phyloP scores from a whole-genome alignment of 2,113 vertebrate species.

The Acrocephalus kingi region DNA sequence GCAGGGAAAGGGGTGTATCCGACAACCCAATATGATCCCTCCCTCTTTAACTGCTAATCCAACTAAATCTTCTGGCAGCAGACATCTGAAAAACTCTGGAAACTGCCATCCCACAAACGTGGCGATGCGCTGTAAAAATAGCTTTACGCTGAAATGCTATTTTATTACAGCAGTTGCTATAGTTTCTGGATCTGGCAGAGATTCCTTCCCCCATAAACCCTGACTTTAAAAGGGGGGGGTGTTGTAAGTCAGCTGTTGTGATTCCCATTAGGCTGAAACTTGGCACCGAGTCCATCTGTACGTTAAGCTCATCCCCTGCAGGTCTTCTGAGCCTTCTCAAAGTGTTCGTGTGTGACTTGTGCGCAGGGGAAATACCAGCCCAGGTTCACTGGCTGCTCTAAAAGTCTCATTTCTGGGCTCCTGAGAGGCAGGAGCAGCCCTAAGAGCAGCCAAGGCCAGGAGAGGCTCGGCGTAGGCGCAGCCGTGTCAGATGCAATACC shows the following conservation, averaged over 20 bases:
- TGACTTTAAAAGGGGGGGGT: neutral
- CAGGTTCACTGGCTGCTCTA: neutral
- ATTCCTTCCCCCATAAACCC: neutral
- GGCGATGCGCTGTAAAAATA: constrained; percentile 10
- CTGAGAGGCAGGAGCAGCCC: neutral
- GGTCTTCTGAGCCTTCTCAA: constrained; percentile 35
- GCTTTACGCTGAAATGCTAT: constrained; percentile 1
- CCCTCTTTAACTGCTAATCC: constrained; percentile 25
- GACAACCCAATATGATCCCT: neutral
- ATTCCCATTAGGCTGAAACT: constrained; percentile 55
- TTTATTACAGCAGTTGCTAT: constrained; percentile 58
- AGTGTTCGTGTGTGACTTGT: neutral
- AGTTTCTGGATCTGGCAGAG: constrained; percentile 56
- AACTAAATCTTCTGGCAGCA: constrained; percentile 36
- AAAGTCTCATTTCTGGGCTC: neutral
- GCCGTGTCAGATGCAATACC: neutral
- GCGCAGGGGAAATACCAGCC: neutral
- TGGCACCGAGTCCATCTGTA: constrained; percentile 1
- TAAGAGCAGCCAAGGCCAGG: neutral
- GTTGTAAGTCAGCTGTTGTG: constrained; percentile 62
- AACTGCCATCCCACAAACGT: neutral
- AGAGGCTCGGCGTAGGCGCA: rapidly evolving
- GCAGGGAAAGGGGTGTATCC: neutral
- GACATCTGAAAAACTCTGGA: constrained; percentile 9
- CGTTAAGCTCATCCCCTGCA: constrained; percentile 41